Conservation (phyloP, 2,113 vertebrate genomes). For the Neodon shergylaensis region DNA sequence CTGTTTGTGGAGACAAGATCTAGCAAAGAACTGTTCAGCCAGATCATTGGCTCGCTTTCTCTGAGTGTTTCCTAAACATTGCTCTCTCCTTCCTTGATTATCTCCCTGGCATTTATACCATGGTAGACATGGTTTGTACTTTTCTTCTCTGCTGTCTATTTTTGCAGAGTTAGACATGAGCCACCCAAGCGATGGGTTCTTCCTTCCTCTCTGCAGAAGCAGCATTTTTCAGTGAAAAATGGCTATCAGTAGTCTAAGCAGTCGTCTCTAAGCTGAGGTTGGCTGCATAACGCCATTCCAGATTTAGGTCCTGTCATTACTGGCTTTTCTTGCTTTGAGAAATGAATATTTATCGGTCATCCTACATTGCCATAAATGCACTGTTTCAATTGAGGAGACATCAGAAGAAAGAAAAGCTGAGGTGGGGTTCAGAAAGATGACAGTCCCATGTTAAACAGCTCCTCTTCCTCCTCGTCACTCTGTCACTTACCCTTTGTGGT, state of each 20-base stretch:
- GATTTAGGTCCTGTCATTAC: conserved; percentile 56
- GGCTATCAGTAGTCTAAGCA: conserved; percentile 61
- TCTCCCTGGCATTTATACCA: background rate
- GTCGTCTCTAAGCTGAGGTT: conserved; percentile 57
- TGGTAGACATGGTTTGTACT: background rate
- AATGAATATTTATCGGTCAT: conserved; percentile 35
- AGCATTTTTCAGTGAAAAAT: background rate
- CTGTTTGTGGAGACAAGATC: background rate
- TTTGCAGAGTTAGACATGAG: background rate
- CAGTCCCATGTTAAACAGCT: background rate
- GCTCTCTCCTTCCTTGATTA: background rate
- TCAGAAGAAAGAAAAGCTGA: conserved; percentile 67
- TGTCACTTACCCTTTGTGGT: fast-evolving
- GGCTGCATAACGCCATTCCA: conserved; percentile 57
- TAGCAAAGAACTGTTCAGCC: background rate
- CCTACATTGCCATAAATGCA: conserved; percentile 26
- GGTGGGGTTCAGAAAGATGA: background rate
- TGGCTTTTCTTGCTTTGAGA: conserved; percentile 53
- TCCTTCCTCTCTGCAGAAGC: conserved; percentile 54
- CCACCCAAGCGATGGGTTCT: background rate
- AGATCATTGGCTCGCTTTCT: background rate
- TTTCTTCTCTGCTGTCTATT: background rate
- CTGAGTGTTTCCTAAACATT: background rate
- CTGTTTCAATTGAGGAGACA: conserved; percentile 14
- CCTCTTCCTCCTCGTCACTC: background rate